Percentiles rank a stretch among this genome's conserved stretches.
Evolutionary conservation across 92 coral and sea anemone species (phyloP).

Genomic region (Nematostella vectensis): DNA sequence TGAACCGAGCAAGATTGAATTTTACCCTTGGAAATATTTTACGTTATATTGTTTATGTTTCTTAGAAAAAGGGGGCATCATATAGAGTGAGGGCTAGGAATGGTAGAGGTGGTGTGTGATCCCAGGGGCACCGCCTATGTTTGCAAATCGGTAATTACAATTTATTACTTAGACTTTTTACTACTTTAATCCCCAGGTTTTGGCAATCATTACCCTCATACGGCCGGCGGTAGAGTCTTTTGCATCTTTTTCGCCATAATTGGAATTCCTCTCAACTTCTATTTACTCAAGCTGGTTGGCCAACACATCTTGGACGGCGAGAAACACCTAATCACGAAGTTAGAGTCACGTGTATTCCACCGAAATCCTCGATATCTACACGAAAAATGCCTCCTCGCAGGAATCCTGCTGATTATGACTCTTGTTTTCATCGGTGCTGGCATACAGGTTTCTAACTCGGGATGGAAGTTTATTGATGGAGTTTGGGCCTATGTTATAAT

Average conservation of each 20-base stretch:
- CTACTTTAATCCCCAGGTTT: too few relatives aligned
- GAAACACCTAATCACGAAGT: neutral
- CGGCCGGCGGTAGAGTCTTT: neutral
- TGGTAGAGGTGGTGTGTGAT: too few relatives aligned
- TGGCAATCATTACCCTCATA: neutral
- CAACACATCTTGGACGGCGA: neutral
- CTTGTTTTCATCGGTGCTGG: constrained; percentile 8
- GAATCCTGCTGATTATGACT: neutral
- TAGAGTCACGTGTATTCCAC: neutral
- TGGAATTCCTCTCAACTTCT: neutral
- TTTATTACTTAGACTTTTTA: too few relatives aligned
- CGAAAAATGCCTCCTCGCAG: neutral
- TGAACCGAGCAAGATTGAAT: too few relatives aligned
- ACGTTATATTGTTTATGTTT: too few relatives aligned
- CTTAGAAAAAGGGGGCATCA: too few relatives aligned
- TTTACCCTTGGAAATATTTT: too few relatives aligned
- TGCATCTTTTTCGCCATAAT: neutral
- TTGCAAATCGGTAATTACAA: too few relatives aligned
- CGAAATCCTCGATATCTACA: neutral
- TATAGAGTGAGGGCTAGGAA: too few relatives aligned
- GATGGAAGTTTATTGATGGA: constrained; percentile 30
- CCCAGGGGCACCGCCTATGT: too few relatives aligned
- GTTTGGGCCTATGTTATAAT: neutral
- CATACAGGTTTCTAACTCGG: neutral
- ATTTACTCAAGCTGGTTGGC: neutral